Base-by-base conservation (phyloP, 2,113 vertebrate genomes). In the Pachycephala philippinensis region DNA sequence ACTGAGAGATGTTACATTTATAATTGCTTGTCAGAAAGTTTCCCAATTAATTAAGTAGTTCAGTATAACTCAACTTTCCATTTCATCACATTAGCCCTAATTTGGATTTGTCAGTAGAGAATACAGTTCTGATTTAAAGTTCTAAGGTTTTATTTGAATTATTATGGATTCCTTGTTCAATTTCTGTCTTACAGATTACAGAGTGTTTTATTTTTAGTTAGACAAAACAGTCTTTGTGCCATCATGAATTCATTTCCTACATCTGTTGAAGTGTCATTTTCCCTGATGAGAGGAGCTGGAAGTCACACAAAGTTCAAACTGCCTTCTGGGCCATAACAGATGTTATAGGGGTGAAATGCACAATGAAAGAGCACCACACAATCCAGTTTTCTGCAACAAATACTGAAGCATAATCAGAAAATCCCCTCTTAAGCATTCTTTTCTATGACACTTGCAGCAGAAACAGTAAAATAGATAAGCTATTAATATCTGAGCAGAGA, bases 301-400 rank as follows among this genome's bases (percentile, higher is more conserved):
- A 96, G 93, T 96, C 70, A 31, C 53, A 81, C 3, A 4, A 96
- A 96, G 94, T 94, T 94, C 97, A 95, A 76, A 74, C 28, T 70
- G 65, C 57, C 69, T 95, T 89, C 59, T 90, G 87, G 44, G 72
- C 66, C 31, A 27, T 24, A 87, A 63, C 84, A 90, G 88, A 92
- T 91, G 81, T 57, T 89, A 33, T 0, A 85, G 64, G 44, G 64
- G 53, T 79, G 72, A 93, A 94, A 95, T 15, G 9, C 44, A 40
- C 2, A 18, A 84, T 64, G 35, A 31, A 88, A 91, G 39, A 78
- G 30, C 68, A 83, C 30, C 33, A 81, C 7, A 44, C 1, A 2
- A 89, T 65, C 33, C 52, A 74, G 33, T 86, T 72, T 40, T 79
- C 50, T 66, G 57, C 26, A 78, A 66, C 26, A 69, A 86, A 93